Base-by-base conservation (phyloP, 2,797 vertebrate species). In the Acipenser ruthenus region DNA sequence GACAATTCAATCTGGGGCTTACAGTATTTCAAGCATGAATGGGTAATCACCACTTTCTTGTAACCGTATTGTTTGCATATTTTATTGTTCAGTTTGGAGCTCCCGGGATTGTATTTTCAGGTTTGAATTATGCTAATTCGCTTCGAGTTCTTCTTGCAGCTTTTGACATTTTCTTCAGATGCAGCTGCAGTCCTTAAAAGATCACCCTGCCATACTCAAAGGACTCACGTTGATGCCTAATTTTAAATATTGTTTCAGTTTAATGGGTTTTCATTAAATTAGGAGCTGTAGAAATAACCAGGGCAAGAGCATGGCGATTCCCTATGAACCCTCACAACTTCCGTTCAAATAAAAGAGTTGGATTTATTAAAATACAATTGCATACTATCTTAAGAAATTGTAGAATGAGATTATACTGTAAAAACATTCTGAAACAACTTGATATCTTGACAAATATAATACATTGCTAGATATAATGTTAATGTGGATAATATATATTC, bases 201-300 rank as follows among this genome's bases (percentile, higher is more conserved):
- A 79, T 77, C 70, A 0, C 60, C 78, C 77, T 69, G 77, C 71
- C 66, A 67, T 79, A 74, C 77, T 78, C 64, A 18, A 74, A 73
- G 76, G 78, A 77, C 86, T 87, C 89, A 87, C 86, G 37, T 85
- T 84, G 83, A 89, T 87, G 87, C 84, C 84, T 88, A 82, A 82
- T 89, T 89, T 89, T 90, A 90, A 90, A 90, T 91, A 91, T 88
- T 87, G 85, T 86, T 87, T 88, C 77, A 23, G 77, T 88, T 87
- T 89, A 87, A 90, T 90, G 84, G 81, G 78, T 87, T 89, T 90
- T 88, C 87, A 90, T 90, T 88, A 90, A 89, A 88, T 87, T 88
- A 89, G 83, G 85, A 82, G 83, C 82, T 75, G 71, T 81, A 79
- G 81, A 82, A 87, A 89, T 89, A 88, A 87, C 78, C 71, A 80